phyloP scores from a whole-genome alignment of 2,888 invertebrate genomes.

The Scrobipalpa costella region DNA sequence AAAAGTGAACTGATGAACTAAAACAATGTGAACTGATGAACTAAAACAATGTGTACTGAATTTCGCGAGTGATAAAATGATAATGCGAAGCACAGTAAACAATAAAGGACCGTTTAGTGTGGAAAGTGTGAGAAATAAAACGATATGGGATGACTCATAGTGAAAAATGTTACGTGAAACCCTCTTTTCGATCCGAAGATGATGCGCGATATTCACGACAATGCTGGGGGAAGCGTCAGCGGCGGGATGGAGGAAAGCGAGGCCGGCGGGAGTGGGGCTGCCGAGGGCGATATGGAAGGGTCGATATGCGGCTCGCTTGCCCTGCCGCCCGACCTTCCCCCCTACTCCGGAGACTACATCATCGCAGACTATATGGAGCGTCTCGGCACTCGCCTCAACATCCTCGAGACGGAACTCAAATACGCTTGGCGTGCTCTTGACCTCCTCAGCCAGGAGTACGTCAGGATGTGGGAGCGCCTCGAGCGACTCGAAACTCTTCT shows the following conservation, averaged over 20 bases:
- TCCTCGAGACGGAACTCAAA: conserved; percentile 94
- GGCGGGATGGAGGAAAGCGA: conserved; percentile 80
- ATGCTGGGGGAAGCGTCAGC: conserved; percentile 73
- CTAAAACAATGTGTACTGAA: conserved; percentile 58
- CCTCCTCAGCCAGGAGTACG: conserved; percentile 93
- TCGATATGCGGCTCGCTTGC: conserved; percentile 73
- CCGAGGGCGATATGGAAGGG: conserved; percentile 78
- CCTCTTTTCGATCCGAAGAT: conserved; percentile 73
- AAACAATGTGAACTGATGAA: conserved; percentile 47
- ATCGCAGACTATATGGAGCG: conserved; percentile 96
- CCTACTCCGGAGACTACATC: conserved; percentile 85
- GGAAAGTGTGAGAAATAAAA: conserved; percentile 70
- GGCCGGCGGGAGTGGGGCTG: conserved; percentile 79
- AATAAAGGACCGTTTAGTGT: conserved; percentile 60
- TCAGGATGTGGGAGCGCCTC: conserved; percentile 95
- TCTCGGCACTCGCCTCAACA: conserved; percentile 91
- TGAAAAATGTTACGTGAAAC: conserved; percentile 75
- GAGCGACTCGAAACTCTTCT: conserved; percentile 93
- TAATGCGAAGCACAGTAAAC: conserved; percentile 51
- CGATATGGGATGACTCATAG: conserved; percentile 81
- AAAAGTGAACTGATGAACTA: conserved; percentile 47
- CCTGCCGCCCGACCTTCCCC: conserved; percentile 76
- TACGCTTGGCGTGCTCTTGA: conserved; percentile 96
- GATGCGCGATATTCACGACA: conserved; percentile 80
- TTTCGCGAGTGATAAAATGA: conserved; percentile 63